phyloP scores from a whole-genome alignment of 1,140 invertebrate genomes.

The Adelges cooleyi region DNA sequence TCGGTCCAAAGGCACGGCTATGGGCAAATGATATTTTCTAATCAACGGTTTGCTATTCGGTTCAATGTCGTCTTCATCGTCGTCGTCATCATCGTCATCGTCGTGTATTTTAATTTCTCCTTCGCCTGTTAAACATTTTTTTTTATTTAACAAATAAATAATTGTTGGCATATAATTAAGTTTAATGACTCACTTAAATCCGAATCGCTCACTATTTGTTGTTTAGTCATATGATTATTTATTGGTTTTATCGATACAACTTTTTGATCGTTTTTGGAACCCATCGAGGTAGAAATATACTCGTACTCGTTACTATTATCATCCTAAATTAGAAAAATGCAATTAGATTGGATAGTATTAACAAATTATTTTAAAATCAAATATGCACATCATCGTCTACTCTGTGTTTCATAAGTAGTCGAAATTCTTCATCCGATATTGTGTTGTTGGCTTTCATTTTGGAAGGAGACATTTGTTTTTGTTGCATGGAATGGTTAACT shows the following conservation, averaged over 20 bases:
- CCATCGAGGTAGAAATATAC: neutral
- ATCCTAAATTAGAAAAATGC: neutral
- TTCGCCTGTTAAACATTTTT: neutral
- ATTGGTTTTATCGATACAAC: neutral
- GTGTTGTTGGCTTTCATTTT: conserved; percentile 88
- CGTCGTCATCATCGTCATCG: neutral
- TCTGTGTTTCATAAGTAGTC: conserved; percentile 86
- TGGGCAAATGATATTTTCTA: conserved; percentile 61
- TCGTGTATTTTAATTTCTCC: conserved; percentile 6
- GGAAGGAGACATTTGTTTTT: conserved; percentile 69
- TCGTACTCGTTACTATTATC: neutral
- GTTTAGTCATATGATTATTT: neutral
- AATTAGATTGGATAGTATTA: no score
- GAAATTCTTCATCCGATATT: conserved; percentile 86
- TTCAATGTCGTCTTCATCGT: neutral
- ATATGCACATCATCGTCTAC: conserved; percentile 50
- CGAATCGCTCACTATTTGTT: neutral
- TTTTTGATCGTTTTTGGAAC: neutral
- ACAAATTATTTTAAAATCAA: neutral
- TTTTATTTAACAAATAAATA: neutral
- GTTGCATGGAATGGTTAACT: neutral
- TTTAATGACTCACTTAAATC: conserved; percentile 1
- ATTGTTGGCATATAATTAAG: neutral
- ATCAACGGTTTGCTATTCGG: conserved; percentile 35
- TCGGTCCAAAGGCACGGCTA: conserved; percentile 61